Conservation (phyloP, 1,140 invertebrate genomes). For the Drosophila sulfurigaster region DNA sequence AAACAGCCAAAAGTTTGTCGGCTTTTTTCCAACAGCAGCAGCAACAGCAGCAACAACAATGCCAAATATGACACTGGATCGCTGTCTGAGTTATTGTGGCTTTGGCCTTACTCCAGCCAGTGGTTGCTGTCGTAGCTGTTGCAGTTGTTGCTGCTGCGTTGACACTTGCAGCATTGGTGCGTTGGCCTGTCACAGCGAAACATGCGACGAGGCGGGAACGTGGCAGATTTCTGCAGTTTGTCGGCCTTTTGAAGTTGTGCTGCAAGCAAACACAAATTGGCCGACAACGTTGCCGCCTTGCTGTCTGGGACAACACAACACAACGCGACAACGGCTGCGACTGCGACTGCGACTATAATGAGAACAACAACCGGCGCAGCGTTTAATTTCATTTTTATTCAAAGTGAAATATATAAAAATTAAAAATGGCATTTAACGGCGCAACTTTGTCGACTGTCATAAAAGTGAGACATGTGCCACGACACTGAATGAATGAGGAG, state of each 20-base stretch:
- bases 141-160: constrained; percentile 44
- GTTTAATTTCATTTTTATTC: constrained; percentile 80
- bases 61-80: constrained; percentile 45
- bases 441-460: constrained; percentile 71
- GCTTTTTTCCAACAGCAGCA: neutral
- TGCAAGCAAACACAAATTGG: constrained; percentile 44
- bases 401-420: constrained; percentile 72
- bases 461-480: constrained; percentile 53
- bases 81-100: constrained; percentile 77
- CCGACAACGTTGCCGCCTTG: constrained; percentile 60
- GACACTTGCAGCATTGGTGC: constrained; percentile 69
- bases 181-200: constrained; percentile 52
- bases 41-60: constrained; percentile 1
- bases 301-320: constrained; percentile 52
- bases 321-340: constrained; percentile 13
- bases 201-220: neutral
- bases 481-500: neutral
- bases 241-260: constrained; percentile 75
- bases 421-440: constrained; percentile 78
- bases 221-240: constrained; percentile 57
- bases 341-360: neutral
- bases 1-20: constrained; percentile 67
- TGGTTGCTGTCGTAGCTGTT: constrained; percentile 31
- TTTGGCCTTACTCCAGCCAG: constrained; percentile 50
- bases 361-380: constrained; percentile 33